phyloP scores from a whole-genome alignment of 2,888 invertebrate genomes.

The Subacronicta megacephala region DNA sequence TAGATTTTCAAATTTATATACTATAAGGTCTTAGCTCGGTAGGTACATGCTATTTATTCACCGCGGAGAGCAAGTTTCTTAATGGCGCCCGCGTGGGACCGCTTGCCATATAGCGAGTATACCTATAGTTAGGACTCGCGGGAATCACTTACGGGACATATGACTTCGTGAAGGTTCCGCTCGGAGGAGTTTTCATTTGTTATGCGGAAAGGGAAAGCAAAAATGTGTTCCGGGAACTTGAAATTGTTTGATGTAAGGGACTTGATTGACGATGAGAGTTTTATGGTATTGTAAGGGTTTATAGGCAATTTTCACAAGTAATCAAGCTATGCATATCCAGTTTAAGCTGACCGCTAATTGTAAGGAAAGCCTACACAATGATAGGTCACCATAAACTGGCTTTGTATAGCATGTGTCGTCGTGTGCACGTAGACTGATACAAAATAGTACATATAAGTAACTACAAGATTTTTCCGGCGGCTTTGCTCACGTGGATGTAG shows the following conservation, averaged over 20 bases:
- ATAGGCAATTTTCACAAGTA: too few relatives aligned
- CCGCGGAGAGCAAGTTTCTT: slow-evolving; percentile 34
- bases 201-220: slow-evolving; percentile 35
- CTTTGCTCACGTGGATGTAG: too few relatives aligned
- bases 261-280: too few relatives aligned
- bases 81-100: slow-evolving; percentile 46
- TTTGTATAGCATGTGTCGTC: too few relatives aligned
- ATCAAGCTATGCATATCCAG: too few relatives aligned
- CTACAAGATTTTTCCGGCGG: too few relatives aligned
- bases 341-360: too few relatives aligned
- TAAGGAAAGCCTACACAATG: too few relatives aligned
- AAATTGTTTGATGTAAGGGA: slow-evolving; percentile 17
- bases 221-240: slow-evolving; percentile 2
- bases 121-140: slow-evolving; percentile 21
- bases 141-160: slow-evolving; percentile 47
- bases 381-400: too few relatives aligned
- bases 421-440: too few relatives aligned
- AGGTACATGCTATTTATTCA: slow-evolving; percentile 39
- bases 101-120: slow-evolving; percentile 26
- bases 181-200: slow-evolving; percentile 32
- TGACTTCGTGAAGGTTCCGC: slow-evolving; percentile 25
- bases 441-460: too few relatives aligned
- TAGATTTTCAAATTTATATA: slow-evolving; percentile 19
- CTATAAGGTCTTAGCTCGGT: slow-evolving; percentile 27
- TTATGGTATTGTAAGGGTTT: too few relatives aligned